Evolutionary conservation across 2,113 vertebrate genomes (phyloP), one percentile per base, ranked within the genome.

Genomic region (Illadopsis cleaveri): DNA sequence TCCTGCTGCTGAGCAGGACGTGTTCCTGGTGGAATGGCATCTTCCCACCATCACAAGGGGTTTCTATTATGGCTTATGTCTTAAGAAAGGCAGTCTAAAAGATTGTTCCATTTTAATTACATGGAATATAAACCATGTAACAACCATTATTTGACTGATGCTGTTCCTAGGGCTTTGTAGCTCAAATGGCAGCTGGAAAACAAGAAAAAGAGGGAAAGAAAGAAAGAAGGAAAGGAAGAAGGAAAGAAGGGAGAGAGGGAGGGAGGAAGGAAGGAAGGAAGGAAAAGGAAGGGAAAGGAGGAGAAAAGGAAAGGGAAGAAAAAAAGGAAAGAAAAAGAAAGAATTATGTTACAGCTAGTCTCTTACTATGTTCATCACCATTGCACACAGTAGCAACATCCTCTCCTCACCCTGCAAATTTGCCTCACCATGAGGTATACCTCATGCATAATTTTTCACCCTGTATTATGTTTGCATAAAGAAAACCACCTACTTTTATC

Each of bases 201-300:
- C 1, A 27, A 37, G 8, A 64, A 62, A 40, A 28, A 9, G 25
- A 30, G 5, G 3, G 12, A 61, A 30, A 5, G 18, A 20, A 40
- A 5, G 35, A 37, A 11, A 3, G 35, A 60, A 25, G 4, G n/a
- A 35, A 15, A 4, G 23, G 25, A 15, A 5, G 12, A 7, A 5
- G 9, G 2, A 16, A 12, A 1, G 5, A 21, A 14, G 3, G 6
- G 23, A 4, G 3, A 6, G 3, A n/a, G 1, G 3, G 5, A 23
- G 1, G 4, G 22, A 12, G 7, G 11, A 9, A 15, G 5, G n/a
- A 15, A 42, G 20, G 10, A 31, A 7, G 13, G 12, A 9, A 19
- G 18, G 17, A n/a, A n/a, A 31, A 8, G 15, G 10, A 7, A 11
- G 20, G 20, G n/a, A n/a, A n/a, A n/a, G n/a, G n/a, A 50, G 27